phyloP scores from a whole-genome alignment of 2,888 invertebrate species.

The Ctena decussata region DNA sequence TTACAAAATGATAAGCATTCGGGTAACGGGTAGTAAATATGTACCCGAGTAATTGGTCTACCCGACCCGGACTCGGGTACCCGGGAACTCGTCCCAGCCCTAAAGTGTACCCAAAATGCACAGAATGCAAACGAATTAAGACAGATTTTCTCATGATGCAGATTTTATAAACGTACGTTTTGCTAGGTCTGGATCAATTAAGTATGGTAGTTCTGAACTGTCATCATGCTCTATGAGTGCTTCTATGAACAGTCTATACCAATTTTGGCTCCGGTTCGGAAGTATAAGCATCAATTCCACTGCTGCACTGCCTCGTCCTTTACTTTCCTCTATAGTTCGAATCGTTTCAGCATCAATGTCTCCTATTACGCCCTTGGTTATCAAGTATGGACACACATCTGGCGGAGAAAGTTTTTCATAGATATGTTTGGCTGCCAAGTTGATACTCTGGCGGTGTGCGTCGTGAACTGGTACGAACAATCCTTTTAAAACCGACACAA shows the following conservation, averaged over 20 bases:
- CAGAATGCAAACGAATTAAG: too few relatives aligned
- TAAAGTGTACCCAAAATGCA: too few relatives aligned
- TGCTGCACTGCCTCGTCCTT: not conserved
- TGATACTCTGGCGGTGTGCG: not conserved
- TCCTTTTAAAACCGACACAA: not conserved
- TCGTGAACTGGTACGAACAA: not conserved
- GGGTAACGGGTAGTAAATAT: too few relatives aligned
- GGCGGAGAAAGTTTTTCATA: not conserved
- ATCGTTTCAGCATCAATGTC: not conserved
- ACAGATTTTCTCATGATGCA: too few relatives aligned
- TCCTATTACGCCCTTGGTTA: not conserved
- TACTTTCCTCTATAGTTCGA: not conserved
- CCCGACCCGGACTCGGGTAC: too few relatives aligned
- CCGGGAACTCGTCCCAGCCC: too few relatives aligned
- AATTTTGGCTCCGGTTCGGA: not conserved
- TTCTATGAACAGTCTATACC: not conserved
- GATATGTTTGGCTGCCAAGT: not conserved
- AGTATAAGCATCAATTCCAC: not conserved
- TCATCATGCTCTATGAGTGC: not conserved
- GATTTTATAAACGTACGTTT: not conserved
- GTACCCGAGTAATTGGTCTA: too few relatives aligned
- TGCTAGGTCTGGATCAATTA: not conserved
- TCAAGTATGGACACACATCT: not conserved
- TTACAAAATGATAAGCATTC: too few relatives aligned
- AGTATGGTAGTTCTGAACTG: not conserved